Evolutionary conservation across 2,888 invertebrate genomes (phyloP), one percentile per base, ranked within the genome.

Genomic region (Clunio marinus): DNA sequence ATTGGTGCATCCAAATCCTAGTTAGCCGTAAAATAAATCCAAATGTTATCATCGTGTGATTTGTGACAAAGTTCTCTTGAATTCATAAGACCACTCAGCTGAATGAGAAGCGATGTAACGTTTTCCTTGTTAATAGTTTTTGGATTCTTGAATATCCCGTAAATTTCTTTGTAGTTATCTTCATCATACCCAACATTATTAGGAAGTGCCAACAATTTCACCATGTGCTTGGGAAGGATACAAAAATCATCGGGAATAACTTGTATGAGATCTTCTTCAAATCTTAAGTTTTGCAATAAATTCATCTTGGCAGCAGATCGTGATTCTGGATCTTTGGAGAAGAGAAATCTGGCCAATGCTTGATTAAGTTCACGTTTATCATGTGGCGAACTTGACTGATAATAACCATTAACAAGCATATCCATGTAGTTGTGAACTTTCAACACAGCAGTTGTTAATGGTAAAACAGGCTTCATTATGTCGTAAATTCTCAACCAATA

Each of bases 401-500:
- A 66, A 3, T 55, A 22, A 15, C 55, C 66, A 24, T 55, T 27
- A 7, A 32, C 32, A 10, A 66, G 55, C 2, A 51, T 25, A 10
- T 55, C 66, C 20, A 66, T 13, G 5, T 55, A 22, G 2, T 51
- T 10, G n/a, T 66, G 24, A 7, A 7, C 32, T 28, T 20, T 55
- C 5, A 35, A 28, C n/a, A 66, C 7, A 25, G 55, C 27, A 5
- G 66, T 74, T n/a, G 75, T 70, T n/a, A 76, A 68, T 3, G 77
- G 76, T 37, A 75, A 25, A 7, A 75, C 58, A 1, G 78, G 73
- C 2, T 73, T n/a, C 2, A 76, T 66, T 13, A 76, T 70, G 1
- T 71, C 71, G 1, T 71, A 8, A 7, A 77, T 72, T 15, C 69
- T 69, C 8, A 20, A 69, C 76, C 73, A 76, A 41, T 70, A 8